Evolutionary conservation across 2,888 invertebrate genomes (phyloP).

Genomic region (Lobophora halterata): DNA sequence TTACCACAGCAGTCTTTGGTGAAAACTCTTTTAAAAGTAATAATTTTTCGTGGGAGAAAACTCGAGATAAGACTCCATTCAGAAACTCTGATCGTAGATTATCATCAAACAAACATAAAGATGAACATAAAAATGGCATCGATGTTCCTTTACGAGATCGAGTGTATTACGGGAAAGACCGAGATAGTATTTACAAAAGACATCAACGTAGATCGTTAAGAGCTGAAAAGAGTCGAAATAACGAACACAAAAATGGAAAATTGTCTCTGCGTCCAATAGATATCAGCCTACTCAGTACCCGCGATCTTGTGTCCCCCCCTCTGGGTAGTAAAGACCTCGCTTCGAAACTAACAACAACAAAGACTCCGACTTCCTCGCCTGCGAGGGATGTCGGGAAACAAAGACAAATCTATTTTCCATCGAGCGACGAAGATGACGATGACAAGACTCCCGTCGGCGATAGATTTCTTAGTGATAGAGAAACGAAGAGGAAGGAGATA

Average conservation of each 20-base stretch:
- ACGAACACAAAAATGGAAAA: constrained; percentile 70
- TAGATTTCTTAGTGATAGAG: constrained; percentile 84
- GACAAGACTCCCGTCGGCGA: constrained; percentile 79
- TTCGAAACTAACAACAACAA: constrained; percentile 46
- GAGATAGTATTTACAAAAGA: constrained; percentile 72
- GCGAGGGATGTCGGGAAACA: constrained; percentile 61
- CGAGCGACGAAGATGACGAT: constrained; percentile 78
- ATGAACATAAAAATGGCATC: constrained; percentile 64
- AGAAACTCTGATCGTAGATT: constrained; percentile 71
- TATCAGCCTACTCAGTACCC: constrained; percentile 69
- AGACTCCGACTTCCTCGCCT: constrained; percentile 66
- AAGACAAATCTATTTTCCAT: constrained; percentile 73
- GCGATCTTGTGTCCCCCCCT: constrained; percentile 78
- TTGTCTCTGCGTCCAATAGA: constrained; percentile 79
- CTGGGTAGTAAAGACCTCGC: constrained; percentile 60
- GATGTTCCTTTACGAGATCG: constrained; percentile 55
- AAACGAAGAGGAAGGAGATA: constrained; percentile 90
- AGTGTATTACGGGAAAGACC: constrained; percentile 65
- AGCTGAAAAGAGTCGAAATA: constrained; percentile 83
- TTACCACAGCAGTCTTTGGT: constrained; percentile 86
- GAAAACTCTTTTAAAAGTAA: constrained; percentile 80
- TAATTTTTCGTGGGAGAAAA: constrained; percentile 80
- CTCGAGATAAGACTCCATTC: constrained; percentile 84
- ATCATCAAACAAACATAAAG: constrained; percentile 62
- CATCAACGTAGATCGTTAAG: constrained; percentile 81